Conservation (phyloP, 2,797 vertebrate genomes). For the Neoniphon sammara region DNA sequence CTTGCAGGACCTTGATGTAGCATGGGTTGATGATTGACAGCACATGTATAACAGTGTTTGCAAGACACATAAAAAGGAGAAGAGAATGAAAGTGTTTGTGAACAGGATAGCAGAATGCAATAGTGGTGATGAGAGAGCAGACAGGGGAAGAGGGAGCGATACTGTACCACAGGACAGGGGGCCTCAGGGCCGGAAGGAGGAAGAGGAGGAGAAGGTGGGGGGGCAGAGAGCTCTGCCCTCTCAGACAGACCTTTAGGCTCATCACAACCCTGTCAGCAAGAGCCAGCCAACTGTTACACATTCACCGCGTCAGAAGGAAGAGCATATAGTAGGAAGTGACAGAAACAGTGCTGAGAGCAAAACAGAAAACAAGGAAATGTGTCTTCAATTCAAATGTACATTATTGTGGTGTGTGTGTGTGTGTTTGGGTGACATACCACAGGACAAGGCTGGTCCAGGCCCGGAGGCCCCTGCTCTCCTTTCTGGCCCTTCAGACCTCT, state of each 20-base stretch:
- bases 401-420: constrained; percentile 13
- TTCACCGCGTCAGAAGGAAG: constrained; percentile 43
- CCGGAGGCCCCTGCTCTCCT: constrained; percentile 94
- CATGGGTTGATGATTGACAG: not conserved
- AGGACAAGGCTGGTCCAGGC: constrained; percentile 96
- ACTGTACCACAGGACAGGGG: constrained; percentile 89
- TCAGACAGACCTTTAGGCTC: constrained; percentile 78
- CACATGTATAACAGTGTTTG: constrained; percentile 6
- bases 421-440: constrained; percentile 85
- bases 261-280: constrained; percentile 84
- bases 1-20: not conserved
- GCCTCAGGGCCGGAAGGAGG: constrained; percentile 77
- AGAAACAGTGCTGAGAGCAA: constrained; percentile 32
- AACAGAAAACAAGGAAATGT: constrained; percentile 11
- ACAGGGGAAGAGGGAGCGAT: constrained; percentile 71
- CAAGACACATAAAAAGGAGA: constrained; percentile 1
- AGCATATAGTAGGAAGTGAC: constrained; percentile 21
- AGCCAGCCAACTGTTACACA: constrained; percentile 76
- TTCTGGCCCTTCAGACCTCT: constrained; percentile 95
- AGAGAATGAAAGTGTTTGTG: not conserved
- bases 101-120: constrained; percentile 16
- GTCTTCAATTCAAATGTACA: not conserved
- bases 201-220: constrained; percentile 71
- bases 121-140: constrained; percentile 39
- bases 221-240: constrained; percentile 74